Conservation (phyloP, 2,888 invertebrate genomes). For the Ectobius pallidus region DNA sequence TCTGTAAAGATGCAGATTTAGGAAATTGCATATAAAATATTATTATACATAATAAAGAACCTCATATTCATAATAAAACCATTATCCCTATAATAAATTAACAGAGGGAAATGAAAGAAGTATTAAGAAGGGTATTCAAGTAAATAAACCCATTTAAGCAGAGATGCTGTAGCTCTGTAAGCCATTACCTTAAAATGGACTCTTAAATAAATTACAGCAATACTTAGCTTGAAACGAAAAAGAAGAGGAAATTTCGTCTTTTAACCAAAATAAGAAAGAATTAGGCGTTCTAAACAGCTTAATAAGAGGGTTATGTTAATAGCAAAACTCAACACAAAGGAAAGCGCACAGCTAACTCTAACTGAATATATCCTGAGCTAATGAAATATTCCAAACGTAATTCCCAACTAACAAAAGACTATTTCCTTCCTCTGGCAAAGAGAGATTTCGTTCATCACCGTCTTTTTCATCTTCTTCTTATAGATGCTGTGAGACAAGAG, state of each 20-base stretch:
- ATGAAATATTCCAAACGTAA: not conserved
- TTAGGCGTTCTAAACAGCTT: not conserved
- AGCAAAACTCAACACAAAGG: not conserved
- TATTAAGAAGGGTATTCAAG: not conserved
- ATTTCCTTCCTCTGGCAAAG: not conserved
- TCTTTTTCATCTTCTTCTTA: not conserved
- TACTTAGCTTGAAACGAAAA: not conserved
- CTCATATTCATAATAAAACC: too few relatives aligned
- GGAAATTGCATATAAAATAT: too few relatives aligned
- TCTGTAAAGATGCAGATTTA: too few relatives aligned
- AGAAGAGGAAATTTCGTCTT: not conserved
- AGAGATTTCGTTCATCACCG: not conserved
- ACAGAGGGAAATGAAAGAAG: too few relatives aligned
- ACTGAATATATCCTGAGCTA: not conserved
- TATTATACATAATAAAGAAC: too few relatives aligned
- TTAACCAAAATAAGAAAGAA: not conserved
- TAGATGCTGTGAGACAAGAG: not conserved
- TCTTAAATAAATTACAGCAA: not conserved
- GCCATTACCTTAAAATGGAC: not conserved
- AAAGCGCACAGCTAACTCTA: not conserved
- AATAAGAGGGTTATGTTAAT: not conserved
- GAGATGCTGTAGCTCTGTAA: too few relatives aligned
- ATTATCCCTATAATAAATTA: too few relatives aligned
- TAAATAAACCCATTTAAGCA: not conserved
- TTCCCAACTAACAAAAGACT: not conserved